Conservation (phyloP, 2,888 invertebrate genomes). For the Lithosia quadra region DNA sequence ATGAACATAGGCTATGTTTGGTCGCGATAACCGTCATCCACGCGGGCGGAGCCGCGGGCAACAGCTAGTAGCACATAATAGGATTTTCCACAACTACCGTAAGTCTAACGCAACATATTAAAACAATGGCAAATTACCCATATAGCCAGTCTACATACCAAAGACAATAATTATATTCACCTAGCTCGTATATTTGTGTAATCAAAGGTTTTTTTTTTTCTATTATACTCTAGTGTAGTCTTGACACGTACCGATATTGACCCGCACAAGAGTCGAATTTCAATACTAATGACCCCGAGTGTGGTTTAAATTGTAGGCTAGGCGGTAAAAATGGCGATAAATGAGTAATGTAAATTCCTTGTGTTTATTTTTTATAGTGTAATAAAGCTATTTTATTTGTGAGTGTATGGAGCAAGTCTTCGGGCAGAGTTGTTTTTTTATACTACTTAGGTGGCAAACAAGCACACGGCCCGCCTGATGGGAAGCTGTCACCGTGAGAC, state of each 20-base stretch:
- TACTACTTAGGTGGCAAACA: too few relatives aligned
- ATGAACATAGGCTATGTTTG: too few relatives aligned
- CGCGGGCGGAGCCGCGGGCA: too few relatives aligned
- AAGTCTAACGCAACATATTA: background rate
- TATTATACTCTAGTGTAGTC: constrained; percentile 27
- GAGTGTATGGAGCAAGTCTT: too few relatives aligned
- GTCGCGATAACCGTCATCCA: too few relatives aligned
- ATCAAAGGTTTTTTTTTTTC: constrained; percentile 38
- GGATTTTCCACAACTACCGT: background rate
- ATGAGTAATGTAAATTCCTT: constrained; percentile 9
- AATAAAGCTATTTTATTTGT: background rate
- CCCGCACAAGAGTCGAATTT: constrained; percentile 64
- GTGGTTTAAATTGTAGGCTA: constrained; percentile 18
- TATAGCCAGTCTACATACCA: constrained; percentile 11
- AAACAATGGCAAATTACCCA: constrained; percentile 6
- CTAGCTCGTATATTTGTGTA: constrained; percentile 50
- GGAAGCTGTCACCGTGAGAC: too few relatives aligned
- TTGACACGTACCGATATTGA: constrained; percentile 58
- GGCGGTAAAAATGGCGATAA: background rate
- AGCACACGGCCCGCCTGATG: too few relatives aligned
- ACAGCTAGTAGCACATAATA: background rate
- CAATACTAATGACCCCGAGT: constrained; percentile 54
- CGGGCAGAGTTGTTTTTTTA: too few relatives aligned
- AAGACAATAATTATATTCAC: constrained; percentile 33
- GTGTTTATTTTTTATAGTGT: background rate